Percentiles rank a stretch among this genome's conserved stretches.
Conservation (phyloP, 2,797 vertebrate genomes). For the Manis pentadactyla region DNA sequence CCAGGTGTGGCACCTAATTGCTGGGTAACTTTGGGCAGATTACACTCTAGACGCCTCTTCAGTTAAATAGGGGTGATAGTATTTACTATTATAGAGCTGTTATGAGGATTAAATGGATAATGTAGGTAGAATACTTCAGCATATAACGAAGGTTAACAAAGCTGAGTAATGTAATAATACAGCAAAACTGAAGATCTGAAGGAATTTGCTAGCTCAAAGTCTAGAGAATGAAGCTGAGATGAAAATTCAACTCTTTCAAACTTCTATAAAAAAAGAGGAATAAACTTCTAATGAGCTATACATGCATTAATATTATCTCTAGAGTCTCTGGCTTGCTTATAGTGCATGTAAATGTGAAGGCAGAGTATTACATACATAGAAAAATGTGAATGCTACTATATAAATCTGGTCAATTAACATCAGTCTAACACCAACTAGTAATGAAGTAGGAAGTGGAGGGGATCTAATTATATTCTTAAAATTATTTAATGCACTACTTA, state of each 20-base stretch:
- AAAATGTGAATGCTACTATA: background rate
- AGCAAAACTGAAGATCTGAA: background rate
- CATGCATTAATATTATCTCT: background rate
- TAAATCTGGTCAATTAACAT: background rate
- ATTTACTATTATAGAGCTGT: background rate
- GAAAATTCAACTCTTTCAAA: slow-evolving; percentile 7
- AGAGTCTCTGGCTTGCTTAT: background rate
- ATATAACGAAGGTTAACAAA: background rate
- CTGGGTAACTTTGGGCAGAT: background rate
- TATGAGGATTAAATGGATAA: slow-evolving; percentile 25
- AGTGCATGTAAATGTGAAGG: background rate
- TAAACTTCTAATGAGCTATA: background rate
- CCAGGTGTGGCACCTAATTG: background rate
- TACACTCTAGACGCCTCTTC: background rate
- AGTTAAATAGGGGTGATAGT: background rate
- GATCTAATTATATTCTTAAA: background rate
- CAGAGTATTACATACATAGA: background rate
- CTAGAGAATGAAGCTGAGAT: background rate
- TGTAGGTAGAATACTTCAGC: background rate
- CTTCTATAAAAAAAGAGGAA: background rate
- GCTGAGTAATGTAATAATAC: background rate
- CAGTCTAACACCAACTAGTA: background rate
- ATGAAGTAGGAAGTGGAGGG: background rate
- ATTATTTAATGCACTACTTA: slow-evolving; percentile 18
- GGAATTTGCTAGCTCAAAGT: slow-evolving; percentile 7